Evolutionary conservation across 2,888 invertebrate species (phyloP).

Genomic region (Lysandra coridon): DNA sequence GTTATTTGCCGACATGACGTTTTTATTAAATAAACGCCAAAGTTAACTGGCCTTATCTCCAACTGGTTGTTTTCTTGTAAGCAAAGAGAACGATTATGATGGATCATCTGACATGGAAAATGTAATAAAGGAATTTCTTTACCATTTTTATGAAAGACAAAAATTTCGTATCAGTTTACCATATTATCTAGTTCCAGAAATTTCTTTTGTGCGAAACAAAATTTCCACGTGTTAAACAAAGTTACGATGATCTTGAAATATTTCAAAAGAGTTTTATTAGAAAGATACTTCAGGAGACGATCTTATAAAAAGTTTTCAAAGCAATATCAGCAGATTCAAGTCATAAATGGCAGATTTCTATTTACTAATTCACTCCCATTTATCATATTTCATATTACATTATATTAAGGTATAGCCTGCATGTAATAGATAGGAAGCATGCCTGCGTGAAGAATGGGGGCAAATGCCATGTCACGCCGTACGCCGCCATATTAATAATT

Average conservation of each 20-base stretch:
- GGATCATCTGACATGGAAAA: conserved; percentile 31
- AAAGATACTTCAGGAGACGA: not conserved
- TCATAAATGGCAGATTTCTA: not conserved
- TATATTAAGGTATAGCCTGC: conserved; percentile 27
- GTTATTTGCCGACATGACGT: conserved; percentile 73
- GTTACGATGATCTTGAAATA: not conserved
- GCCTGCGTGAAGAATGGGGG: conserved; percentile 52
- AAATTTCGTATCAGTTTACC: not conserved
- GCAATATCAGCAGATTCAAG: not conserved
- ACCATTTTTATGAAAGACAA: conserved; percentile 24
- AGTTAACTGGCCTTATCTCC: conserved; percentile 50
- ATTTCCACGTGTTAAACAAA: not conserved
- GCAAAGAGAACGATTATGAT: conserved; percentile 33
- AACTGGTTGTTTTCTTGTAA: conserved; percentile 43
- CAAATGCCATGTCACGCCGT: conserved; percentile 59
- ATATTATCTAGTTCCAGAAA: not conserved
- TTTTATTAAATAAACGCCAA: conserved; percentile 71
- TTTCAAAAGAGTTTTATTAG: not conserved
- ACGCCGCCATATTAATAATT: conserved; percentile 54
- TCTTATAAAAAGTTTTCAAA: not conserved
- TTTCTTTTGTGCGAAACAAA: not conserved
- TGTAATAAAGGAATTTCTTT: conserved; percentile 16
- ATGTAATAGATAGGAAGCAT: conserved; percentile 34
- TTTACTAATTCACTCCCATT: not conserved
- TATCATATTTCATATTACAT: conserved; percentile 19